Base-by-base conservation (phyloP, 2,888 invertebrate genomes). In the Hartigia nigra region DNA sequence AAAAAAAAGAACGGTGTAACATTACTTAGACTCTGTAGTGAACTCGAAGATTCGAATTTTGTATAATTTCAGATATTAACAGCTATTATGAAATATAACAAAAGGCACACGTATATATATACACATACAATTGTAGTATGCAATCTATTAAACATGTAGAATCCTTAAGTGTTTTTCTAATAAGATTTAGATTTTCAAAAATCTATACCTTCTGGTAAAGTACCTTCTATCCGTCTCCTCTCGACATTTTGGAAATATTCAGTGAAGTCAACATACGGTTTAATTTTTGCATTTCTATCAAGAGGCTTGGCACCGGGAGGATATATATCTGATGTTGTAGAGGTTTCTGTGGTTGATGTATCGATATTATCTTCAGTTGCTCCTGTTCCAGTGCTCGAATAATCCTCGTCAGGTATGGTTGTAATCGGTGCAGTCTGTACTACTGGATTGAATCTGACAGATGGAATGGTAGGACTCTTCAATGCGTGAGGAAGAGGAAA, bases 181-280 rank as follows among this genome's bases (percentile, higher is more conserved):
- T 69, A 69, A 74, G 35, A 5, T 55, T 36, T 14, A 31, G 75
- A 35, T 12, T 23, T 75, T 82, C 84, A 86, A 88, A 93, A 93
- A 79, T 92, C 91, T 85, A 95, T 94, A 87, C 94, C 94, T 82
- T 93, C 92, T 1, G 96, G 96, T 79, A 96, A 88, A 0, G 94
- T 94, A 0, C 96, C 95, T 86, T 94, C 94, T 81, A 92, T 92
- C 82, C 93, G 93, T 3, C 95, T 95, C 82, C 93, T 94, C 70
- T 95, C 95, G 0, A 96, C 94, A 88, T 95, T 96, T 80, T 93
- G 93, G 86, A 95, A 96, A 92, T 96, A 98, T 87, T 95, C 95
- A 0, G 95, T 93, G 91, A 98, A 98, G 91, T 97, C 96, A 0
- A 98, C 97, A 89, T 98, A 98, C 0, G 97, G 94, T 77, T 94